Percentiles rank a stretch among this genome's conserved stretches.
phyloP scores from a whole-genome alignment of 2,888 invertebrate genomes.

The Deladenus siricidicola region DNA sequence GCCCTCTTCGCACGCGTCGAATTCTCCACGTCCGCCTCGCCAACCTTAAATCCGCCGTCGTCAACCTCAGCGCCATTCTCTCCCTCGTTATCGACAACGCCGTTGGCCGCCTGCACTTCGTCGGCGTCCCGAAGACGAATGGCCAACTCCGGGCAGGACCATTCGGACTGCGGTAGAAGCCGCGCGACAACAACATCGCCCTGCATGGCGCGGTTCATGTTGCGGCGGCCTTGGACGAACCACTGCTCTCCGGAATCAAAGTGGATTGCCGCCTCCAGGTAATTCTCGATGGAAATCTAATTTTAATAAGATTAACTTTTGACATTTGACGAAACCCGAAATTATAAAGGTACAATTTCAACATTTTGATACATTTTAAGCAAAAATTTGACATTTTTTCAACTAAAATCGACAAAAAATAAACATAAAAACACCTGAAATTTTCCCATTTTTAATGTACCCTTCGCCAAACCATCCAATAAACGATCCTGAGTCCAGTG shows the following conservation, averaged over 20 bases:
- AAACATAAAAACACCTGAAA: conserved; percentile 60
- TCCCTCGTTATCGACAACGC: conserved; percentile 33
- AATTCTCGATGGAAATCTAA: conserved; percentile 81
- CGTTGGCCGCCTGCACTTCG: conserved; percentile 19
- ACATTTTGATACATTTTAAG: too few relatives aligned
- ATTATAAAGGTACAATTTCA: conserved; percentile 33
- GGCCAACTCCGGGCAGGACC: conserved; percentile 67
- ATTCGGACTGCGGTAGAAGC: conserved; percentile 75
- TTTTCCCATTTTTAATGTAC: conserved; percentile 71
- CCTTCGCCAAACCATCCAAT: conserved; percentile 71
- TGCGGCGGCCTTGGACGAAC: conserved; percentile 63
- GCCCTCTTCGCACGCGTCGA: conserved; percentile 6
- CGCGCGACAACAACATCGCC: conserved; percentile 83
- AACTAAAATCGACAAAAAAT: too few relatives aligned
- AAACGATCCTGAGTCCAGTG: conserved; percentile 73
- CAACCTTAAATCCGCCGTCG: too few relatives aligned
- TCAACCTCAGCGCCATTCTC: conserved; percentile 21
- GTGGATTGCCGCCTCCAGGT: conserved; percentile 77
- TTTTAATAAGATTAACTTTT: too few relatives aligned
- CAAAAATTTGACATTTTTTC: too few relatives aligned
- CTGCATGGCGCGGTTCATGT: conserved; percentile 85
- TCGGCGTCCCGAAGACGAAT: conserved; percentile 32
- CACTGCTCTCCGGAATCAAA: conserved; percentile 61
- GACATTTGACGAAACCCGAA: too few relatives aligned
- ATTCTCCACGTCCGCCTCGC: conserved; percentile 4